Percentiles rank a stretch among this genome's conserved stretches.
These are phyloP conservation scores for Ptilodon capucinus DNA, from an alignment of 2,888 invertebrate species.

Conservation along the genomic window DNA sequence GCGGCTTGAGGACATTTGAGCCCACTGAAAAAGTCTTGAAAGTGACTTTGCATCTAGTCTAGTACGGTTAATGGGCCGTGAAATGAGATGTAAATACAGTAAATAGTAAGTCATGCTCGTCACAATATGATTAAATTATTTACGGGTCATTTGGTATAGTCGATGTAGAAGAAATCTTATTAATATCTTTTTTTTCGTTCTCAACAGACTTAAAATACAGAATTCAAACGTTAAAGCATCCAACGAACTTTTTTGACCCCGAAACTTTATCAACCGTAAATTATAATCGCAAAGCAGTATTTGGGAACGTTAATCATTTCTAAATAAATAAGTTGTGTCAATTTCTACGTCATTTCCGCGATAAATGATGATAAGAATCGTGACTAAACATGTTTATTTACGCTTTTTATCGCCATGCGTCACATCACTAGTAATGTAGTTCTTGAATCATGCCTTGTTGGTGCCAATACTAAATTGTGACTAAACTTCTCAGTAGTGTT, in stretches of 20 bases:
- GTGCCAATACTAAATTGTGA: slow-evolving; percentile 14
- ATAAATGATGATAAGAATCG: background rate
- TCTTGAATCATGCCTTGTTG: slow-evolving; percentile 25
- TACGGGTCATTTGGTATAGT: background rate
- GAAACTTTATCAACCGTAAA: no score
- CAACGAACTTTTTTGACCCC: no score
- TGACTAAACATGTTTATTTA: slow-evolving; percentile 9
- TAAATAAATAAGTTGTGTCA: background rate
- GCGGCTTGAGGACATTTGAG: background rate
- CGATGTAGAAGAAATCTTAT: background rate
- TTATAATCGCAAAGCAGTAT: no score
- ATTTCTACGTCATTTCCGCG: background rate
- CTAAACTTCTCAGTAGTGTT: slow-evolving; percentile 29
- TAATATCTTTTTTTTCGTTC: no score
- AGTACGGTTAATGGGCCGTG: background rate
- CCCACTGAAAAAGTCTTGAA: background rate
- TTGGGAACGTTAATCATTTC: no score
- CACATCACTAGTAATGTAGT: slow-evolving; percentile 9
- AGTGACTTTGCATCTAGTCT: background rate
- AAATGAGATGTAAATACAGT: background rate
- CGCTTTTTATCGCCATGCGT: slow-evolving; percentile 14
- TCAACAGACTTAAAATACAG: no score
- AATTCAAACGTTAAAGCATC: no score
- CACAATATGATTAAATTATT: background rate
- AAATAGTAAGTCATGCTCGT: background rate